phyloP scores from a whole-genome alignment of 2,797 vertebrate genomes.

The Chiroxiphia lanceolata region DNA sequence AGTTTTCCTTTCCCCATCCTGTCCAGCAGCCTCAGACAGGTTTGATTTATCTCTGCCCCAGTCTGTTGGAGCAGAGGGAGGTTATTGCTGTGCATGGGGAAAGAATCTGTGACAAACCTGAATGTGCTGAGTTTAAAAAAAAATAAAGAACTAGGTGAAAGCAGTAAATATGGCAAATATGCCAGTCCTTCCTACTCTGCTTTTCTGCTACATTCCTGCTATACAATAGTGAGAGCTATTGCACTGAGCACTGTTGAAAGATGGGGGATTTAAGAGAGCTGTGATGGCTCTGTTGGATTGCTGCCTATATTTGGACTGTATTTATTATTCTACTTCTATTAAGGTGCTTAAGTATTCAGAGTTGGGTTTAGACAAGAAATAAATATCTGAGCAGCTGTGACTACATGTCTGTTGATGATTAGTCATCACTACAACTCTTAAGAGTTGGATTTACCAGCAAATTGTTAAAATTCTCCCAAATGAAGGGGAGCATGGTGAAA shows the following conservation, averaged over 20 bases:
- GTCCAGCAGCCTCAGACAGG: neutral
- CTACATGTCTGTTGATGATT: conserved; percentile 63
- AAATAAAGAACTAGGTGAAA: neutral
- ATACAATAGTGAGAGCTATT: conserved; percentile 53
- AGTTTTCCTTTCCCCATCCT: neutral
- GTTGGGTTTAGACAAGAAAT: conserved; percentile 72
- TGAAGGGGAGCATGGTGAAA: neutral
- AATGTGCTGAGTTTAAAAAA: neutral
- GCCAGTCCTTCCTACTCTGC: neutral
- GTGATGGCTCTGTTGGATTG: conserved; percentile 62
- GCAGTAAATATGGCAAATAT: conserved; percentile 44
- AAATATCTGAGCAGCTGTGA: conserved; percentile 68
- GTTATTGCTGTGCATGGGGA: neutral
- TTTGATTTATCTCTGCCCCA: neutral
- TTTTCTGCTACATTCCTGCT: conserved; percentile 57
- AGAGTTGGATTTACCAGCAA: conserved; percentile 29
- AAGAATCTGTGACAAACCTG: conserved; percentile 7
- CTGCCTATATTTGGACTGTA: conserved; percentile 67
- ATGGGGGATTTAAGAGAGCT: conserved; percentile 52
- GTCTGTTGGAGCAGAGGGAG: neutral
- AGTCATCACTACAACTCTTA: conserved; percentile 33
- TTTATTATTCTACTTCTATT: conserved; percentile 68
- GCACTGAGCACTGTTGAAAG: conserved; percentile 54
- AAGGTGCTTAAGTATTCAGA: conserved; percentile 71
- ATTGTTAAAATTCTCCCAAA: conserved; percentile 26